Evolutionary conservation across 2,113 vertebrate species (phyloP).

Genomic region (Pterocles orientalis): DNA sequence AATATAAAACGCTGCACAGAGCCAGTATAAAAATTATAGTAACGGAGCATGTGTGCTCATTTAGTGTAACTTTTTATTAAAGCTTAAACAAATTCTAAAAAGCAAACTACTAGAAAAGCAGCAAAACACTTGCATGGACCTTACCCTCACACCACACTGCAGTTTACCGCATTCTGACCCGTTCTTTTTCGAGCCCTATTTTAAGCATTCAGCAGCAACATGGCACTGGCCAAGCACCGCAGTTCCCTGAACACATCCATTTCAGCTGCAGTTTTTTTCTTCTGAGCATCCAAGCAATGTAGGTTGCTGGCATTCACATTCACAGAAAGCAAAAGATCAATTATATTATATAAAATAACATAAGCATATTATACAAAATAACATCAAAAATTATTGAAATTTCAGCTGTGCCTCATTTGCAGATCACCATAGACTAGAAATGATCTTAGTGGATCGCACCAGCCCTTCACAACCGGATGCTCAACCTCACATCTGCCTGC

Average conservation of each 20-base stretch:
- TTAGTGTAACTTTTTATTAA: neutral
- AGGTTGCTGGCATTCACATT: neutral
- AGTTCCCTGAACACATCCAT: neutral
- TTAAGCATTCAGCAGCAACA: neutral
- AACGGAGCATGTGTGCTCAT: neutral
- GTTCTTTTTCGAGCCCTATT: neutral
- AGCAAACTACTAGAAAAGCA: neutral
- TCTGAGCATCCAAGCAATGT: neutral
- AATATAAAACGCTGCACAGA: neutral
- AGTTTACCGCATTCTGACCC: neutral
- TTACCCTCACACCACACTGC: neutral
- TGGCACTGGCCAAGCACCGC: neutral
- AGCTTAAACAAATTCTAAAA: neutral
- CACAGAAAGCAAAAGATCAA: neutral
- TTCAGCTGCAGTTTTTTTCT: neutral
- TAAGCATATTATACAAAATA: too few relatives aligned
- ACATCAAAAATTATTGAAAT: neutral
- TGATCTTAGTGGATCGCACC: neutral
- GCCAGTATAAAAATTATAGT: neutral
- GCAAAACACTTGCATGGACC: fast-evolving
- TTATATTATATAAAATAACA: too few relatives aligned
- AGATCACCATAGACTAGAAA: neutral
- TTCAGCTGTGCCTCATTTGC: neutral
- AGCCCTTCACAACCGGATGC: neutral
- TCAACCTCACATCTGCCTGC: neutral